A percentile compares a stretch with the other conserved stretches of the same genome.
Evolutionary conservation across 2,113 vertebrate genomes (phyloP).

Genomic region (Chlamydotis undulata): DNA sequence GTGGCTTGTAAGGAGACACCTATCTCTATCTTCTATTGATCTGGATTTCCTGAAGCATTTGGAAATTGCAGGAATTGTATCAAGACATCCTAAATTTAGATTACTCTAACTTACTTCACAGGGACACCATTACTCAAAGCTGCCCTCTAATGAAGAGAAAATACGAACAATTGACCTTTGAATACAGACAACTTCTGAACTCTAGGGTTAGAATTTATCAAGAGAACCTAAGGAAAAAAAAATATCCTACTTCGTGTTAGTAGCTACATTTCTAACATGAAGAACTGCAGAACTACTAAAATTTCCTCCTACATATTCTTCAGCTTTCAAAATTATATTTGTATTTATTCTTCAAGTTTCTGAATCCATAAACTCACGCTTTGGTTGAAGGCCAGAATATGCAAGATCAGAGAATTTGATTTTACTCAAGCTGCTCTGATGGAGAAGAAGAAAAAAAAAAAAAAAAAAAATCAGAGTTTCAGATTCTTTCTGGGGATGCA

Average conservation of each 20-base stretch:
- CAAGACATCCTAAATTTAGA: not conserved
- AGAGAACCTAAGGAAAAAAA: not conserved
- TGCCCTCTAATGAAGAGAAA: not conserved
- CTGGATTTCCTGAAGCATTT: not conserved
- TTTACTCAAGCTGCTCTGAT: not conserved
- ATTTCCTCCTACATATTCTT: not conserved
- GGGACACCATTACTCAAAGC: not conserved
- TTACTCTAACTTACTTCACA: not conserved
- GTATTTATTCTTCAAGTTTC: not conserved
- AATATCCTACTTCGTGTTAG: fast-evolving
- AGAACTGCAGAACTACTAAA: not conserved
- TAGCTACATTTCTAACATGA: not conserved
- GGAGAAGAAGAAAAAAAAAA: not conserved
- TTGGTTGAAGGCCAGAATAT: not conserved
- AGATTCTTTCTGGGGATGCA: not conserved
- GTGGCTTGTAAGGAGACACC: not conserved
- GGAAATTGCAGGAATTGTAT: not conserved
- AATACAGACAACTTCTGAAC: not conserved
- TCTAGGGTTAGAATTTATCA: not conserved
- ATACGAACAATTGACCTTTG: not conserved
- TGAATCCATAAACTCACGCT: not conserved
- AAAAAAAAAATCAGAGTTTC: not conserved
- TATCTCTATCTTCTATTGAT: not conserved
- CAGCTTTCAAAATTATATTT: not conserved
- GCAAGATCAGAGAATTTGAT: not conserved